Evolutionary conservation across 2,113 vertebrate species (phyloP).

Genomic region (Oreochromis niloticus): DNA sequence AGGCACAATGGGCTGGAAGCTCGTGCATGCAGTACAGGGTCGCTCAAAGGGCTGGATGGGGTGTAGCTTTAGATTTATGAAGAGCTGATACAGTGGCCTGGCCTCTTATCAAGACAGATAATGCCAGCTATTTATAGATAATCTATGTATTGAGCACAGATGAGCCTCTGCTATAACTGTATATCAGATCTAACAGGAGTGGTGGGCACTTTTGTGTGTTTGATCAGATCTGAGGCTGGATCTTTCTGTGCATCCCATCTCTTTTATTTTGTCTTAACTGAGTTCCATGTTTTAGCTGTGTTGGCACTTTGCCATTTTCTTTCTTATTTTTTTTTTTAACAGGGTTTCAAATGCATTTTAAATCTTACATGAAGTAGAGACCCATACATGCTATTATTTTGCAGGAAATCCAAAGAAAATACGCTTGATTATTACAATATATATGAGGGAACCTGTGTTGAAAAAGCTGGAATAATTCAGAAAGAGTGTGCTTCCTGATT

Average conservation of each 20-base stretch:
- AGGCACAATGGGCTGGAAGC: conserved; percentile 1
- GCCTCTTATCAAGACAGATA: conserved; percentile 60
- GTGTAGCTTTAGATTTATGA: conserved; percentile 44
- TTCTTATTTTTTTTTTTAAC: neutral
- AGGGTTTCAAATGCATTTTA: neutral
- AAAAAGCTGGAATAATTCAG: neutral
- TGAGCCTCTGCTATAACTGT: conserved; percentile 25
- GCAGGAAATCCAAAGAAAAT: neutral
- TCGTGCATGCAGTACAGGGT: neutral
- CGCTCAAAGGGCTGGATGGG: neutral
- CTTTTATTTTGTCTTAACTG: neutral
- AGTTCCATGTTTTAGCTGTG: neutral
- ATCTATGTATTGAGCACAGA: conserved; percentile 65
- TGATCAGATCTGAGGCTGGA: neutral
- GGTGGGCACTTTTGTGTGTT: neutral
- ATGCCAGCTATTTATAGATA: conserved; percentile 74
- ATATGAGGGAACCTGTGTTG: neutral
- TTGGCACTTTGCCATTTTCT: neutral
- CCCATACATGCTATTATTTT: neutral
- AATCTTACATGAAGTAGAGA: neutral
- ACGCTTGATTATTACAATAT: neutral
- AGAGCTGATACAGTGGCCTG: conserved; percentile 54
- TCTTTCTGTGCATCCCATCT: neutral
- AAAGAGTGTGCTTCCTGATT: neutral
- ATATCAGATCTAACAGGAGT: neutral